Conservation (phyloP, 92 coral and sea anemone species). For the Montipora capitata region DNA sequence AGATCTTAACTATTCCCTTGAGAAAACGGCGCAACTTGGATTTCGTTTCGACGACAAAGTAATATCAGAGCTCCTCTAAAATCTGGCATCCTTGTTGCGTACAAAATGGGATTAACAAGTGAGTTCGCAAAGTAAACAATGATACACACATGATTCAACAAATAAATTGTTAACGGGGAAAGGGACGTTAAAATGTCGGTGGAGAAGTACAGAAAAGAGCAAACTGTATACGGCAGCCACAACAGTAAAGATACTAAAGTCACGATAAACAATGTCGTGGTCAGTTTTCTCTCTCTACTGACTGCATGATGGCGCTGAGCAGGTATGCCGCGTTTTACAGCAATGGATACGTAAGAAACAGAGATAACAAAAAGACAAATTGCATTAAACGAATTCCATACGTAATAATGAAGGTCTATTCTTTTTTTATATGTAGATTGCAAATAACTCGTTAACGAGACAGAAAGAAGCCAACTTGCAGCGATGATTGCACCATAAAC, state of each 20-base stretch:
- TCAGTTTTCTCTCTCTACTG: background rate
- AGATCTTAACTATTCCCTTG: no score
- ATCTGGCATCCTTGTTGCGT: background rate
- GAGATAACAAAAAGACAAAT: no score
- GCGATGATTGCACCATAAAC: constrained; percentile 11
- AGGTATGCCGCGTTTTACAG: background rate
- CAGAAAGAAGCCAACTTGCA: background rate
- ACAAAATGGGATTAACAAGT: background rate
- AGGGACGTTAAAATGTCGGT: background rate
- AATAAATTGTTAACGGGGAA: background rate
- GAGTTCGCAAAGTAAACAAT: background rate
- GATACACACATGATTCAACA: background rate
- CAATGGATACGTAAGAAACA: no score
- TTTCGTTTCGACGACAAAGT: background rate
- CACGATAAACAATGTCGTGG: background rate
- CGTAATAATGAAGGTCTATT: background rate
- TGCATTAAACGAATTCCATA: background rate
- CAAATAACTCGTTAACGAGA: constrained; percentile 4
- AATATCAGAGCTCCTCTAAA: background rate
- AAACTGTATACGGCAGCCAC: background rate
- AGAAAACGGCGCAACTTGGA: no score
- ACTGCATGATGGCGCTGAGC: background rate
- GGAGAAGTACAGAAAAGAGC: background rate
- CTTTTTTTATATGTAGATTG: background rate
- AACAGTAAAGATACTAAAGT: no score